phyloP scores from a whole-genome alignment of 2,888 invertebrate genomes.

The Polymixis flavicincta region DNA sequence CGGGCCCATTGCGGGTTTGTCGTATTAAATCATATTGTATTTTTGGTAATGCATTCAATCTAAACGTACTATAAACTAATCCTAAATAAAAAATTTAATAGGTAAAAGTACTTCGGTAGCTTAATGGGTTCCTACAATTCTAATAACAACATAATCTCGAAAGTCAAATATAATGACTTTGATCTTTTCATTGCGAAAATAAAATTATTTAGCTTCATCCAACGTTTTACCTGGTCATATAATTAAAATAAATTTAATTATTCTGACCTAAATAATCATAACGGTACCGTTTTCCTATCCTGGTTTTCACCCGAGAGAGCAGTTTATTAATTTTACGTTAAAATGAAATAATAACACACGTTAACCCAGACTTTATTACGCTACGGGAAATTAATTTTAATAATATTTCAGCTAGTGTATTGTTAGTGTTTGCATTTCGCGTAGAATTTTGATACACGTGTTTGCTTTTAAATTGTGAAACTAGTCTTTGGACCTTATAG shows the following conservation, averaged over 20 bases:
- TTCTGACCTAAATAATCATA: conserved; percentile 44
- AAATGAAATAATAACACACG: conserved; percentile 45
- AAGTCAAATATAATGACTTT: conserved; percentile 21
- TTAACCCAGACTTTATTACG: conserved; percentile 19
- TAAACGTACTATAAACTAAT: too few species aligned
- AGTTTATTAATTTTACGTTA: conserved; percentile 41
- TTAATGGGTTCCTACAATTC: background rate
- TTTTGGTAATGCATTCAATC: background rate
- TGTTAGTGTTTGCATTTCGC: background rate
- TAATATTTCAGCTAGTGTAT: conserved; percentile 13
- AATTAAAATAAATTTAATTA: conserved; percentile 46
- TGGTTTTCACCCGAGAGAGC: conserved; percentile 36
- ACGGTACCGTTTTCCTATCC: conserved; percentile 33
- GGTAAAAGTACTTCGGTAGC: too few species aligned
- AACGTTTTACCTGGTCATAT: conserved; percentile 25
- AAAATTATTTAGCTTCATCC: conserved; percentile 18
- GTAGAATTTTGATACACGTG: background rate
- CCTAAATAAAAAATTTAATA: too few species aligned
- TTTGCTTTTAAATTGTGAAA: background rate
- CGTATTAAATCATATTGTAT: background rate
- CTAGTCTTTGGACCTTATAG: too few species aligned
- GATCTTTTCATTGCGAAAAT: conserved; percentile 22
- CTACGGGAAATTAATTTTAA: conserved; percentile 17
- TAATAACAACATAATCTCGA: background rate
- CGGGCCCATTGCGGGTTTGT: too few species aligned